Evolutionary conservation across 2,888 invertebrate species (phyloP).

Genomic region (Melanostoma mellinum): DNA sequence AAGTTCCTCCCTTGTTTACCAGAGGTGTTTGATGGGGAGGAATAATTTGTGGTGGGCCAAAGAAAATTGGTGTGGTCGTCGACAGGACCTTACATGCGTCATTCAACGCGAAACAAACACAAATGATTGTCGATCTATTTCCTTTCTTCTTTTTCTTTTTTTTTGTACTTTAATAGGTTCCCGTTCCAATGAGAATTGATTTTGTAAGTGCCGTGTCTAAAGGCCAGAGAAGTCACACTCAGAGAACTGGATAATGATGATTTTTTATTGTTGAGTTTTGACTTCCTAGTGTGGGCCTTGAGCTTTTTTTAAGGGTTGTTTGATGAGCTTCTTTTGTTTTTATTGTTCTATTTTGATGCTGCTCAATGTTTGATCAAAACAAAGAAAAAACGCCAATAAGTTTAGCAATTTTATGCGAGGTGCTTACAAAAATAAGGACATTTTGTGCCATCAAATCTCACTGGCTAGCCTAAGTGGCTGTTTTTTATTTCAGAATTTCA

Average conservation of each 20-base stretch:
- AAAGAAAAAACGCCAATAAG: not conserved
- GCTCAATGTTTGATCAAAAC: not conserved
- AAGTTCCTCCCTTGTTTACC: constrained; percentile 9
- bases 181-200: constrained; percentile 24
- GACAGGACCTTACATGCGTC: constrained; percentile 43
- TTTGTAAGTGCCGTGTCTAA: constrained; percentile 30
- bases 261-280: constrained; percentile 28
- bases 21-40: constrained; percentile 49
- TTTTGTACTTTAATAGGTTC: constrained; percentile 18
- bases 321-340: constrained; percentile 33
- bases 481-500: no score
- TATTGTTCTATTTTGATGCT: constrained; percentile 32
- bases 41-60: constrained; percentile 38
- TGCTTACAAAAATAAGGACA: no score
- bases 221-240: constrained; percentile 36
- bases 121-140: constrained; percentile 45
- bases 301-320: not conserved
- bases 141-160: no score
- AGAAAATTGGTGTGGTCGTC: not conserved
- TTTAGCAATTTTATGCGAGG: no score
- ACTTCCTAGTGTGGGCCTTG: not conserved
- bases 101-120: constrained; percentile 52
- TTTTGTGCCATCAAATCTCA: no score
- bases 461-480: no score
- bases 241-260: constrained; percentile 23